These are phyloP conservation scores for Puma concolor DNA, from an alignment of 2,113 vertebrate species.

Conservation along the genomic window DNA sequence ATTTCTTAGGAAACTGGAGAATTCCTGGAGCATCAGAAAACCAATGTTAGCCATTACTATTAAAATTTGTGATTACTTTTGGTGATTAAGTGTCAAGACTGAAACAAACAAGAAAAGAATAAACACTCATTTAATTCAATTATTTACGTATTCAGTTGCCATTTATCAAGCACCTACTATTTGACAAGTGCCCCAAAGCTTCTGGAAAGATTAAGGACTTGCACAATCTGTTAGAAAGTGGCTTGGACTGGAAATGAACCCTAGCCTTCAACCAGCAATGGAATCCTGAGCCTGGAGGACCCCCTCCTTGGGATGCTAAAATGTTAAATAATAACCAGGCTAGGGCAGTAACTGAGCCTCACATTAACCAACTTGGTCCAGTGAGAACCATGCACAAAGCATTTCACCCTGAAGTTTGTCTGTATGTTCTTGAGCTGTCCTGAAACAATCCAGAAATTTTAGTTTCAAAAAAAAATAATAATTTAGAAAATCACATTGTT, in stretches of 20 bases:
- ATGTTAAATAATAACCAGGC: neutral
- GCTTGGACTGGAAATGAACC: neutral
- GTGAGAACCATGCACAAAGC: neutral
- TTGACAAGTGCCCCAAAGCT: neutral
- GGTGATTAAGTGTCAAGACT: neutral
- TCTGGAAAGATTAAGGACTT: neutral
- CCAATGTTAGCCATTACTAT: neutral
- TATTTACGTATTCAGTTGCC: neutral
- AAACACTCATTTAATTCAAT: neutral
- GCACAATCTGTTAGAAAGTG: neutral
- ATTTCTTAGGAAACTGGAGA: neutral
- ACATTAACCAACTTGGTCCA: too few relatives aligned
- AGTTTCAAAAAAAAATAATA: neutral
- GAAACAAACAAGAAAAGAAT: neutral
- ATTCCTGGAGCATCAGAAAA: neutral
- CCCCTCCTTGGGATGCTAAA: neutral
- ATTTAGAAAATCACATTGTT: neutral
- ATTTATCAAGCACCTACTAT: neutral
- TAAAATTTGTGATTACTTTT: neutral
- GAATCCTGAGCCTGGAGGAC: neutral
- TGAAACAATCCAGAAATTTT: neutral
- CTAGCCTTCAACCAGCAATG: neutral
- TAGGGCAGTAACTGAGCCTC: neutral
- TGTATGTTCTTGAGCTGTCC: neutral
- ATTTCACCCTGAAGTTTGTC: neutral